phyloP scores from a whole-genome alignment of 2,113 vertebrate species.

The Perccottus glenii region DNA sequence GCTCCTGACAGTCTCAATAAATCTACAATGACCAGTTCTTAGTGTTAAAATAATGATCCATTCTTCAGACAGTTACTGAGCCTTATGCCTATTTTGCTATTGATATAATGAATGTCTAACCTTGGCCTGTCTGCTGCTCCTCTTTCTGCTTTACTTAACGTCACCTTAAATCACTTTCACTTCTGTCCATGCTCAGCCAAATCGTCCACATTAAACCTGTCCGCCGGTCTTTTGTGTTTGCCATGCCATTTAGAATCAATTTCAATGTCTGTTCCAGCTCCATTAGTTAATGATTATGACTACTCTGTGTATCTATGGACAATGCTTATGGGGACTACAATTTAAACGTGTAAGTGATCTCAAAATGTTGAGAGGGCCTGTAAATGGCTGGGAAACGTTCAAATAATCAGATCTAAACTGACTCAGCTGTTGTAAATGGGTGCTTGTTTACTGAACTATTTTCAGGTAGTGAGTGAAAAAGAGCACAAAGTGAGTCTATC shows the following conservation, averaged over 20 bases:
- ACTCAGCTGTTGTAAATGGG: too few species aligned
- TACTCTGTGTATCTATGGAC: slow-evolving; percentile 1
- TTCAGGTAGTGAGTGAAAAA: too few species aligned
- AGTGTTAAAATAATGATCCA: slow-evolving; percentile 15
- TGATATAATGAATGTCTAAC: slow-evolving; percentile 17
- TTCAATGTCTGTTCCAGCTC: slow-evolving; percentile 5
- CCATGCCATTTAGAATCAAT: slow-evolving; percentile 4
- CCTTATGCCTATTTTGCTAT: slow-evolving; percentile 8
- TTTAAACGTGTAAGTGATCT: neutral
- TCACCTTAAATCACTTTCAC: slow-evolving; percentile 5
- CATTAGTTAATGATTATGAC: slow-evolving; percentile 14
- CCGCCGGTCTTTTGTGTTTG: slow-evolving; percentile 8
- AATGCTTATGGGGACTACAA: neutral
- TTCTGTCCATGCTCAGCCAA: slow-evolving; percentile 3
- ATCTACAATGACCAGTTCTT: slow-evolving; percentile 6
- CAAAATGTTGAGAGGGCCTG: neutral
- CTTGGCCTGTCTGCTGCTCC: slow-evolving; percentile 8
- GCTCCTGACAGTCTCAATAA: slow-evolving; percentile 11
- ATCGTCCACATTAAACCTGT: slow-evolving; percentile 10
- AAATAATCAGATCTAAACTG: neutral
- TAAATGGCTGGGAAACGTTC: neutral
- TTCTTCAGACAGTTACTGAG: slow-evolving; percentile 7
- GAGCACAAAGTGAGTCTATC: too few species aligned
- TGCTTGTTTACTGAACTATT: too few species aligned
- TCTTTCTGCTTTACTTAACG: slow-evolving; percentile 10